phyloP scores from a whole-genome alignment of 2,888 invertebrate species.

The Scelioninae gen. 1 region DNA sequence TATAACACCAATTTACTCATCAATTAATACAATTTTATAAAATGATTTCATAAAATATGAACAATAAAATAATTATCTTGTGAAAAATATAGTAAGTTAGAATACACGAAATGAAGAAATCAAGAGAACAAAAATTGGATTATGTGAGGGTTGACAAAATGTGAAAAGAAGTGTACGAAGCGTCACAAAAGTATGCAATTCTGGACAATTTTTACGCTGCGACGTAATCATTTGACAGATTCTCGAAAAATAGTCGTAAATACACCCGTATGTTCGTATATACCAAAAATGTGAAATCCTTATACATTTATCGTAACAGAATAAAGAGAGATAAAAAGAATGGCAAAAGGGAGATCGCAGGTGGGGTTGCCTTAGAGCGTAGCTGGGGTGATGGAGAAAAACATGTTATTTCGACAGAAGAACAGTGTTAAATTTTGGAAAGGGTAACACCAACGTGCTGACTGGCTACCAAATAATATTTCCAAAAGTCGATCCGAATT shows the following conservation, averaged over 20 bases:
- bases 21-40: no score
- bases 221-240: conserved; percentile 79
- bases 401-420: conserved; percentile 76
- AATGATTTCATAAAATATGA: no score
- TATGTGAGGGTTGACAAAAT: conserved; percentile 75
- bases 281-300: conserved; percentile 77
- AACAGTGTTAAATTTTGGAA: conserved; percentile 69
- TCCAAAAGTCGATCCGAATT: conserved; percentile 29
- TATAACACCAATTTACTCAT: no score
- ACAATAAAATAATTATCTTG: conserved; percentile 11
- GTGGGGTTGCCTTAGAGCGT: conserved; percentile 55
- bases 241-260: conserved; percentile 81
- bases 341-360: conserved; percentile 70
- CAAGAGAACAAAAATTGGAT: conserved; percentile 78
- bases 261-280: conserved; percentile 82
- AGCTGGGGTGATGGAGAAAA: conserved; percentile 76
- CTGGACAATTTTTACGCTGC: conserved; percentile 69
- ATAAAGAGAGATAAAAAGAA: conserved; percentile 73
- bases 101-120: conserved; percentile 54
- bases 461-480: conserved; percentile 41
- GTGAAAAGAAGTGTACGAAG: conserved; percentile 59
- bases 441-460: conserved; percentile 48
- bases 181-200: conserved; percentile 64
- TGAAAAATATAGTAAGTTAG: neutral
- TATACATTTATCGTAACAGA: conserved; percentile 74